A percentile compares a stretch with the other conserved stretches of the same genome.
Conservation (phyloP, 2,888 invertebrate species). For the Pyrrhia umbra region DNA sequence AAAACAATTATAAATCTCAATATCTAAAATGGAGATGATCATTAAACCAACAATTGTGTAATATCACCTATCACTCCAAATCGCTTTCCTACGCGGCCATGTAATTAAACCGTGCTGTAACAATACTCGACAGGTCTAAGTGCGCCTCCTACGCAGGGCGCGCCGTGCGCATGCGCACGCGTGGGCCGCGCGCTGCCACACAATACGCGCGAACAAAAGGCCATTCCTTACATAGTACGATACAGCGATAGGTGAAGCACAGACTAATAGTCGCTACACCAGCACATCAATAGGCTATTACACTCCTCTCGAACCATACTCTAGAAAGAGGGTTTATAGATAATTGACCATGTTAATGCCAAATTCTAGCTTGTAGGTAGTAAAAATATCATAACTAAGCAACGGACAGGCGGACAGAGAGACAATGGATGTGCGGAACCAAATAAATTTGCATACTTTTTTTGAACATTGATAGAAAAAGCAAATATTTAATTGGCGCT, state of each 20-base stretch:
- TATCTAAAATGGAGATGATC: conserved; percentile 1
- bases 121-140: conserved; percentile 52
- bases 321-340: no score
- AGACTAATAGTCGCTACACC: neutral
- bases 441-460: no score
- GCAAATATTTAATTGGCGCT: neutral
- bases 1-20: neutral
- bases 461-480: neutral
- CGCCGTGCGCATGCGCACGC: conserved; percentile 35
- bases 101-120: conserved; percentile 57
- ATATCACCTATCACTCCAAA: conserved; percentile 27
- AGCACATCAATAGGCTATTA: neutral
- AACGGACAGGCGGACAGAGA: no score
- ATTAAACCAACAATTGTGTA: conserved; percentile 7
- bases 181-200: conserved; percentile 36
- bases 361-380: no score
- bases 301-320: no score
- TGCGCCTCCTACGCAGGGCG: conserved; percentile 53
- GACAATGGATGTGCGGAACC: no score
- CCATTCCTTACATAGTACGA: conserved; percentile 2
- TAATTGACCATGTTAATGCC: no score
- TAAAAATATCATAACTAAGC: no score
- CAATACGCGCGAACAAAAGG: conserved; percentile 24
- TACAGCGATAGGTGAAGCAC: neutral
- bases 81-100: conserved; percentile 9